A percentile compares a stretch with the other conserved stretches of the same genome.
phyloP scores from a whole-genome alignment of 2,888 invertebrate genomes.

The Escarpia spicata region DNA sequence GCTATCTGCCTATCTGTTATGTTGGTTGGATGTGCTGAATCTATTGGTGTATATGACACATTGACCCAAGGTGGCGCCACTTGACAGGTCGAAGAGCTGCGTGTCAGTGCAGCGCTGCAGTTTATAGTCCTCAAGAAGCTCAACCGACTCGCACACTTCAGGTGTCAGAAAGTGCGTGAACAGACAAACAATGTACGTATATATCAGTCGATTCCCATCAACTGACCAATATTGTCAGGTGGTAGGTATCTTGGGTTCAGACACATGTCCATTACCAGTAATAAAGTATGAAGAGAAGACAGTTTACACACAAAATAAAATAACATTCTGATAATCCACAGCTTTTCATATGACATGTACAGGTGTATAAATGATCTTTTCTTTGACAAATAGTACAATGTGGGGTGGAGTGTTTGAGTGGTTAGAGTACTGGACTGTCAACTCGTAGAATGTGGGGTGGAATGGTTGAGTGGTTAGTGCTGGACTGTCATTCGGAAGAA shows the following conservation, averaged over 20 bases:
- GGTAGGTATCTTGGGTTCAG: background rate
- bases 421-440: too few species aligned
- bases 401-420: too few species aligned
- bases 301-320: background rate
- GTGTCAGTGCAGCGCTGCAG: conserved; percentile 79
- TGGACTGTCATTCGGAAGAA: too few species aligned
- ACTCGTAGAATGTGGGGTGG: too few species aligned
- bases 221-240: background rate
- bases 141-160: conserved; percentile 88
- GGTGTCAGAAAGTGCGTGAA: conserved; percentile 84
- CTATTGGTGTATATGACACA: conserved; percentile 22
- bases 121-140: conserved; percentile 88
- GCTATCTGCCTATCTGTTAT: background rate
- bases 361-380: background rate
- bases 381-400: background rate
- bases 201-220: background rate
- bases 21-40: conserved; percentile 37
- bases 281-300: background rate
- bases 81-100: conserved; percentile 73
- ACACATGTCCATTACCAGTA: background rate
- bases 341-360: background rate
- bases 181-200: conserved; percentile 67
- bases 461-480: too few species aligned
- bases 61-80: too few species aligned
- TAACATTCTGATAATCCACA: background rate